Conservation (phyloP, 2,888 invertebrate genomes). For the Baronia brevicornis region DNA sequence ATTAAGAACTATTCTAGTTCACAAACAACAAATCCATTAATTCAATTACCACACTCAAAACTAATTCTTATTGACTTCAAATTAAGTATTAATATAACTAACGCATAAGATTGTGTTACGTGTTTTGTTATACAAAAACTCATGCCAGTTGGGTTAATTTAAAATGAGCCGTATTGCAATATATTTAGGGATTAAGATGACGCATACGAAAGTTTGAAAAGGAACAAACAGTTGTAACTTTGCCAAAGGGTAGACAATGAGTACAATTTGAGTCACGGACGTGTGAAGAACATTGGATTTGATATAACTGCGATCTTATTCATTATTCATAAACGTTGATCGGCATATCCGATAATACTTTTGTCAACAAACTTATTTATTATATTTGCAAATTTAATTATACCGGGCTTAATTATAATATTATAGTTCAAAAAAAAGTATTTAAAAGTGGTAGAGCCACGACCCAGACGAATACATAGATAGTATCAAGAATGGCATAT, state of each 20-base stretch:
- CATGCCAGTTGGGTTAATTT: not conserved
- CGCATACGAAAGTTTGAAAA: constrained; percentile 8
- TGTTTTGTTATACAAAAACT: not conserved
- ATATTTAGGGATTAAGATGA: constrained; percentile 1
- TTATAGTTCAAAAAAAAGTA: too few relatives aligned
- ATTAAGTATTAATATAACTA: too few relatives aligned
- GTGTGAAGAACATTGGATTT: constrained; percentile 1
- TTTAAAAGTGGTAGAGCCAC: too few relatives aligned
- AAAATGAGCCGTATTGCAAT: not conserved
- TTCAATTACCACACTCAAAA: not conserved
- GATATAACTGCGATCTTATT: not conserved
- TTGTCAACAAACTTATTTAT: too few relatives aligned
- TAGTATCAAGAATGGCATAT: too few relatives aligned
- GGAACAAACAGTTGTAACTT: constrained; percentile 9
- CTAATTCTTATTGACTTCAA: too few relatives aligned
- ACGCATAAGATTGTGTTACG: not conserved
- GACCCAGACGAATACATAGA: too few relatives aligned
- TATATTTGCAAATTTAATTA: too few relatives aligned
- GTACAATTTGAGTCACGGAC: constrained; percentile 1
- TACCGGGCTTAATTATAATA: too few relatives aligned
- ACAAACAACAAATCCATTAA: constrained; percentile 4
- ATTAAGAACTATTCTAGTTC: constrained; percentile 15
- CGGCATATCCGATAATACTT: too few relatives aligned
- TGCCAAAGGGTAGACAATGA: constrained; percentile 11
- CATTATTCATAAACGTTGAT: not conserved